Conservation (phyloP, 2,113 vertebrate genomes). For the Carlito syrichta region DNA sequence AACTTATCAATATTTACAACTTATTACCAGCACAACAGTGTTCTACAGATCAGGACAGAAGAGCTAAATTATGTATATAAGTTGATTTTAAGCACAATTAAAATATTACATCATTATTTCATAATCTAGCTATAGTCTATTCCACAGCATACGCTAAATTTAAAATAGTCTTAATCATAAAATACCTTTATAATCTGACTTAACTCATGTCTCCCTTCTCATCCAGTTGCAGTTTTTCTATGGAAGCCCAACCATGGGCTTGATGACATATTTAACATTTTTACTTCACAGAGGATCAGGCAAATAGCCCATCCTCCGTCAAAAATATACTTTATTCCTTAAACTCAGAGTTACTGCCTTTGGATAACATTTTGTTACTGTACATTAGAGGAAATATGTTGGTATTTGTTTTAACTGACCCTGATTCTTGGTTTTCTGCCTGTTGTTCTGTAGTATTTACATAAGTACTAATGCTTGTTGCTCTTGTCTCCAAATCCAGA, state of each 20-base stretch:
- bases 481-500: not conserved
- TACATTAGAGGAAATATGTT: not conserved
- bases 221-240: not conserved
- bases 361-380: not conserved
- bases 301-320: not conserved
- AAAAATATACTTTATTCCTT: not conserved
- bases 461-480: not conserved
- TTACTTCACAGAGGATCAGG: not conserved
- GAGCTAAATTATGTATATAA: not conserved
- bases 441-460: not conserved
- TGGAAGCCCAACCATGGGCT: not conserved
- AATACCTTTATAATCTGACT: not conserved
- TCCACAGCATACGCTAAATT: not conserved
- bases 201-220: not conserved
- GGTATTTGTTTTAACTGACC: not conserved
- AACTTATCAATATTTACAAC: not conserved
- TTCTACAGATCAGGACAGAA: not conserved
- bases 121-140: not conserved
- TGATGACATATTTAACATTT: not conserved
- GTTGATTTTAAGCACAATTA: not conserved
- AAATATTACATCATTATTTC: not conserved
- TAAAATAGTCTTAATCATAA: constrained; percentile 24
- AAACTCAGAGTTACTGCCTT: not conserved
- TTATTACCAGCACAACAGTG: not conserved
- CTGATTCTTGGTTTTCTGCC: not conserved